Base-by-base conservation (phyloP, 1,140 invertebrate genomes). In the Drosophila melanica region DNA sequence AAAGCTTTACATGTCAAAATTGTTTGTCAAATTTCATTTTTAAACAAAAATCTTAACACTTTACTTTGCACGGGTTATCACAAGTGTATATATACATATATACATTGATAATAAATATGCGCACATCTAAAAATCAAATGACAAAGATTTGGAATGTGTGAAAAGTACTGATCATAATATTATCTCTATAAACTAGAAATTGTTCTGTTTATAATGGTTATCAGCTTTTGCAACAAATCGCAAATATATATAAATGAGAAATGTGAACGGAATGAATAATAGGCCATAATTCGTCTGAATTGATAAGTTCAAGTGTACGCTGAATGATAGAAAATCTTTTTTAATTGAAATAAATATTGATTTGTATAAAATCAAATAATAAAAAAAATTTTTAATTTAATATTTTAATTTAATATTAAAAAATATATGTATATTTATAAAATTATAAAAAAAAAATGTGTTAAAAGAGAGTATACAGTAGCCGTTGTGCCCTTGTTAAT, bases 281-380 rank as follows among this genome's bases (percentile, higher is more conserved):
- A 62, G 14, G 23, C 39, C 37, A 14, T n/a, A 55, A 42, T 55
- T 74, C 55, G 12, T 58, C 30, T 35, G 62, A 71, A 71, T 50
- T 57, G 68, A 71, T 71, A 71, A 66, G 62, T 66, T 51, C 5
- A 44, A 66, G 54, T 58, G 37, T 10, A 30, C 2, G 23, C 47
- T 20, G 23, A 30, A 12, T 18, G 57, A 69, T 53, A 62, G n/a
- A 27, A 14, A 35, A 58, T 45, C 23, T 47, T 47, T 47, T 6
- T 20, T 42, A 41, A 42, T 10, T 20, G 23, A 39, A 41, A 39
- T 3, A 54, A 41, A 8, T 42, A 39, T 7, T 41, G 0, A 30
- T 33, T 9, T 33, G 42, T 14, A 16, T 14, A 27, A 1, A 39
- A 9, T 4, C 6, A 33, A 58, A 30, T 12, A 54, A 35, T 14